Percentiles rank a stretch among this genome's conserved stretches.
Evolutionary conservation across 1,140 invertebrate genomes (phyloP).

Genomic region (Maconellicoccus hirsutus): DNA sequence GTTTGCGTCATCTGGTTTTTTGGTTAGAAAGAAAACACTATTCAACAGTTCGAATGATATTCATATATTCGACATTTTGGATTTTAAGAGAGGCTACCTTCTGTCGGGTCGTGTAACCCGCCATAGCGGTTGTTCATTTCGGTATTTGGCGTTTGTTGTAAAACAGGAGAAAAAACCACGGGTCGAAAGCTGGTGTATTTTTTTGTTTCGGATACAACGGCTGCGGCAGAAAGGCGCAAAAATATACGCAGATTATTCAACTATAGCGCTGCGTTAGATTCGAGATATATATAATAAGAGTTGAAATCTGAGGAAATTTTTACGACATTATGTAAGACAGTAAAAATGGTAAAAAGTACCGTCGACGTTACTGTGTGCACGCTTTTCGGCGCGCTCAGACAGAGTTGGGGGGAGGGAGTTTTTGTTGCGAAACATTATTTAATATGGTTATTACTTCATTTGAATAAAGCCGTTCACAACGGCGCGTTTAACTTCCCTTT

Average conservation of each 20-base stretch:
- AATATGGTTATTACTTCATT: conserved; percentile 22
- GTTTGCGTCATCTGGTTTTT: no score
- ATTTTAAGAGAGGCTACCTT: not conserved
- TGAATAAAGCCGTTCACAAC: conserved; percentile 20
- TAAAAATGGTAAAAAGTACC: not conserved
- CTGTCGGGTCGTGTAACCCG: not conserved
- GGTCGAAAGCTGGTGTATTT: not conserved
- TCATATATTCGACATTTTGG: not conserved
- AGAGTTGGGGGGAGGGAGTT: not conserved
- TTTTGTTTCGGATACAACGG: not conserved
- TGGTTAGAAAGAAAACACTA: no score
- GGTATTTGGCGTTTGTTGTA: not conserved
- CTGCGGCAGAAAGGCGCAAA: not conserved
- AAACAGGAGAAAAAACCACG: no score
- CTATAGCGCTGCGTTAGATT: no score
- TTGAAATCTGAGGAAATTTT: not conserved
- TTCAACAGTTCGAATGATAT: no score
- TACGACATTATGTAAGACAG: not conserved
- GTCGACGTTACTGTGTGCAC: not conserved
- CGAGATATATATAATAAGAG: not conserved
- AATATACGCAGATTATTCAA: not conserved
- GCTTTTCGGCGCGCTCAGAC: not conserved
- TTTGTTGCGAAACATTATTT: conserved; percentile 17
- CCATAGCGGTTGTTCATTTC: not conserved
- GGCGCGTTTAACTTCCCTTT: conserved; percentile 16